Percentiles rank a stretch among this genome's conserved stretches.
These are phyloP conservation scores for Abramis brama DNA, from an alignment of 2,113 vertebrate genomes.

Conservation along the genomic window DNA sequence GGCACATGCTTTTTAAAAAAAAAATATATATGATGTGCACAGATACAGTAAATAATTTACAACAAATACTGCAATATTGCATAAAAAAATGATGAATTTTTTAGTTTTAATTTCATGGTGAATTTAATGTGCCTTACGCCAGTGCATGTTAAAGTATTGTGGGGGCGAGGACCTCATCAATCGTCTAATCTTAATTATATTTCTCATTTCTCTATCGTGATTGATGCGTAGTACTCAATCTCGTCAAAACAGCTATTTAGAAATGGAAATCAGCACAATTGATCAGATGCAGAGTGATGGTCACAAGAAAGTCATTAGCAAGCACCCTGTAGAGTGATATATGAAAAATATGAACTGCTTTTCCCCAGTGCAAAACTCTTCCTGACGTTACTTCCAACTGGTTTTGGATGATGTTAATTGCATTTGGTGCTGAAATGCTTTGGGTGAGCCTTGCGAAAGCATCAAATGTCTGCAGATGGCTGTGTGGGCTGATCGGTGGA, in stretches of 20 bases:
- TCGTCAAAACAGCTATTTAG: slow-evolving; percentile 30
- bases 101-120: too few relatives aligned
- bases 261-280: slow-evolving; percentile 44
- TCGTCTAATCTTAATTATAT: slow-evolving; percentile 12
- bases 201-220: slow-evolving; percentile 22
- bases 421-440: slow-evolving; percentile 26
- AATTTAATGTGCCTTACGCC: not conserved
- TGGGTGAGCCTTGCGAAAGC: slow-evolving; percentile 32
- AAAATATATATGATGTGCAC: too few relatives aligned
- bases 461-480: slow-evolving; percentile 39
- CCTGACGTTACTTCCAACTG: slow-evolving; percentile 43
- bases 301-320: slow-evolving; percentile 40
- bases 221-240: slow-evolving; percentile 9
- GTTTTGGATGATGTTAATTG: slow-evolving; percentile 38
- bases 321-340: slow-evolving; percentile 38
- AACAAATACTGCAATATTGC: too few relatives aligned
- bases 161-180: slow-evolving; percentile 3
- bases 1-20: too few relatives aligned
- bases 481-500: slow-evolving; percentile 25
- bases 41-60: too few relatives aligned
- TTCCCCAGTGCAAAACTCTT: slow-evolving; percentile 39
- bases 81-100: too few relatives aligned
- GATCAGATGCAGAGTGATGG: slow-evolving; percentile 47
- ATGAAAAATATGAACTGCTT: slow-evolving; percentile 48
- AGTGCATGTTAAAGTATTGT: not conserved